Evolutionary conservation across 2,888 invertebrate genomes (phyloP).

Genomic region (Netelia inedita): DNA sequence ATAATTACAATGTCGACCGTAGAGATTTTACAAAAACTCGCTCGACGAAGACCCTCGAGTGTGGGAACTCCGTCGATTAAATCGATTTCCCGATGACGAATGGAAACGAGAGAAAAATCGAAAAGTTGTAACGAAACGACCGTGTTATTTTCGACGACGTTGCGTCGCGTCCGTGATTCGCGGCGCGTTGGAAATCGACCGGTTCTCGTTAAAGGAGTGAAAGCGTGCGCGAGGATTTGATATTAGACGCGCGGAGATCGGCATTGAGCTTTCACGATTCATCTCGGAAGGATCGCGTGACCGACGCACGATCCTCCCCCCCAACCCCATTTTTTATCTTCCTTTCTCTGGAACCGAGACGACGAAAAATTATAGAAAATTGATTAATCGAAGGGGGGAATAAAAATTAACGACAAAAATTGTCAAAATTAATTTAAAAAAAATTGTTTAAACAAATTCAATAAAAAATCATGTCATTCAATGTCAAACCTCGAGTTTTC

Average conservation of each 20-base stretch:
- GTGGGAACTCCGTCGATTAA: conserved; percentile 17
- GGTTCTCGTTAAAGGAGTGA: conserved; percentile 67
- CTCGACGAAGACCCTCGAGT: background rate
- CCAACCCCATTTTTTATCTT: background rate
- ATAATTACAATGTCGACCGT: background rate
- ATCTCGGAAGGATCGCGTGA: conserved; percentile 51
- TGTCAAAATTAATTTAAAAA: too few species aligned
- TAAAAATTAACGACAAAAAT: too few species aligned
- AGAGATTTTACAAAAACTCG: background rate
- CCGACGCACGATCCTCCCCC: background rate
- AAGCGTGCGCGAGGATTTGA: conserved; percentile 55
- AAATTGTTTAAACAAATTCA: too few species aligned
- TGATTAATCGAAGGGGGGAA: too few species aligned
- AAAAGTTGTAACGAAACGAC: conserved; percentile 53
- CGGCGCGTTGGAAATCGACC: conserved; percentile 28
- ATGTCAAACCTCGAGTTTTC: too few species aligned
- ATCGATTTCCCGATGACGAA: conserved; percentile 27
- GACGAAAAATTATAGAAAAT: background rate
- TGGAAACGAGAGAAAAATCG: conserved; percentile 51
- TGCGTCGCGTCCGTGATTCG: background rate
- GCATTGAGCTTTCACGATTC: conserved; percentile 66
- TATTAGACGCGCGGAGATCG: conserved; percentile 60
- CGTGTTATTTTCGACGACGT: conserved; percentile 57
- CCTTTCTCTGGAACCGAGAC: background rate
- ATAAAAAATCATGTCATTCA: too few species aligned